A percentile compares a stretch with the other conserved stretches of the same genome.
Evolutionary conservation across 2,113 vertebrate genomes (phyloP).

Genomic region (Actenoides lindsayi): DNA sequence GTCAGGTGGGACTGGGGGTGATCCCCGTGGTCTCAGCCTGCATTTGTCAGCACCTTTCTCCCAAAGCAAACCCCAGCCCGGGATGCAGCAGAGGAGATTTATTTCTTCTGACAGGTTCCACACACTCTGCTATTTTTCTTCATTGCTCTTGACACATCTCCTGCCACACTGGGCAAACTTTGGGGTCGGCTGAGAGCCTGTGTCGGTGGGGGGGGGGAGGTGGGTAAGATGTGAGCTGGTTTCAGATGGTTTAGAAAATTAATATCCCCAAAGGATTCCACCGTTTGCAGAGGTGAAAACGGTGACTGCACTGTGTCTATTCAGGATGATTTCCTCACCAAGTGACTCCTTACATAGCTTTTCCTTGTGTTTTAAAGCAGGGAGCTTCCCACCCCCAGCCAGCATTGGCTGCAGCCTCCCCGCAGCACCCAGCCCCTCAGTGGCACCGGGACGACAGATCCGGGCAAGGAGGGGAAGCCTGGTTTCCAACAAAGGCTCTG

Average conservation of each 20-base stretch:
- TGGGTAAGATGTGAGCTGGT: neutral
- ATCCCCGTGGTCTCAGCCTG: neutral
- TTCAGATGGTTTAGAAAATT: neutral
- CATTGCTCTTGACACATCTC: neutral
- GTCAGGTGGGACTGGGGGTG: neutral
- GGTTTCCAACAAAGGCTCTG: neutral
- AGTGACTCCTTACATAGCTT: neutral
- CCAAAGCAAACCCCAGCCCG: neutral
- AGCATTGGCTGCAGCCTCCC: neutral
- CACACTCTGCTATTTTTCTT: neutral
- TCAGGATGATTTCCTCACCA: neutral
- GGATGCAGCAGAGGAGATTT: neutral
- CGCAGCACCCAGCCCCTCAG: neutral
- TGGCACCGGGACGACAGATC: neutral
- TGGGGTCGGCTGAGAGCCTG: neutral
- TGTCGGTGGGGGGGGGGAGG: neutral
- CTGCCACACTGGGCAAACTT: slow-evolving; percentile 10
- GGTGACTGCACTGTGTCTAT: rapidly evolving
- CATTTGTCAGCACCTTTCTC: neutral
- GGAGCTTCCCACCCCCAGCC: neutral
- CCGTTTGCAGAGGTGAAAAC: neutral
- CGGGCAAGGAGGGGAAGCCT: neutral
- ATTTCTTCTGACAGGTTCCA: neutral
- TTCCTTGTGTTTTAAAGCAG: neutral
- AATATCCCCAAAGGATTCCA: neutral